phyloP scores from a whole-genome alignment of 2,888 invertebrate genomes.

The Hyposoter didymator region DNA sequence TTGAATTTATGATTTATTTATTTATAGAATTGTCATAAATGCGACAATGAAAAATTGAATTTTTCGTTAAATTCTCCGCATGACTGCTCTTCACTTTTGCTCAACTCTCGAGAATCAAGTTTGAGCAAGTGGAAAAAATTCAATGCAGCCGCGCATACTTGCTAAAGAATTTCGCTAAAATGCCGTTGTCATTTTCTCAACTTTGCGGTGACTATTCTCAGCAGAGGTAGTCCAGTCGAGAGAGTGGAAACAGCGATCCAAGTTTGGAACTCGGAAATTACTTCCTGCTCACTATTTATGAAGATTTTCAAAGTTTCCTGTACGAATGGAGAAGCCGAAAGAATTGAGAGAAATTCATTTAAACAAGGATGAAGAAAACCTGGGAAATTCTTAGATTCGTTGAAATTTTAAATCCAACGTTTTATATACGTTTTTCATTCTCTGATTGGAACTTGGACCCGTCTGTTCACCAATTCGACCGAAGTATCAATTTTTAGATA shows the following conservation, averaged over 20 bases:
- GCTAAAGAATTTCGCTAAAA: not conserved
- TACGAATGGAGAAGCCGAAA: not conserved
- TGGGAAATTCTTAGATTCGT: not conserved
- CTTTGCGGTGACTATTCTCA: not conserved
- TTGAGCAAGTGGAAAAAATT: not conserved
- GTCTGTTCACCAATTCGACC: not conserved
- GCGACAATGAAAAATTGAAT: not conserved
- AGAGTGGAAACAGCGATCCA: not conserved
- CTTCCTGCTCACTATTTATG: not conserved
- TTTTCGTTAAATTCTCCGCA: not conserved
- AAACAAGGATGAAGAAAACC: not conserved
- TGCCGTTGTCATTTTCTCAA: not conserved
- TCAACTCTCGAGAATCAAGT: not conserved
- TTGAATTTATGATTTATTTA: not conserved
- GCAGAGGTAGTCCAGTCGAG: not conserved
- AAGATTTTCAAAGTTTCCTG: not conserved
- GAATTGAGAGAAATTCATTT: not conserved
- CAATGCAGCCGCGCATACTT: not conserved
- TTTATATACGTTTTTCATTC: not conserved
- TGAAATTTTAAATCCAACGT: not conserved
- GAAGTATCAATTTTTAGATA: too few relatives aligned
- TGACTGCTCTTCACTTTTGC: not conserved
- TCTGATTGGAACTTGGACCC: not conserved
- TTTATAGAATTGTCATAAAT: not conserved
- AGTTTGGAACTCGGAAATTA: slow-evolving; percentile 4